Conservation (phyloP, 2,113 vertebrate species). For the Malurus melanocephalus region DNA sequence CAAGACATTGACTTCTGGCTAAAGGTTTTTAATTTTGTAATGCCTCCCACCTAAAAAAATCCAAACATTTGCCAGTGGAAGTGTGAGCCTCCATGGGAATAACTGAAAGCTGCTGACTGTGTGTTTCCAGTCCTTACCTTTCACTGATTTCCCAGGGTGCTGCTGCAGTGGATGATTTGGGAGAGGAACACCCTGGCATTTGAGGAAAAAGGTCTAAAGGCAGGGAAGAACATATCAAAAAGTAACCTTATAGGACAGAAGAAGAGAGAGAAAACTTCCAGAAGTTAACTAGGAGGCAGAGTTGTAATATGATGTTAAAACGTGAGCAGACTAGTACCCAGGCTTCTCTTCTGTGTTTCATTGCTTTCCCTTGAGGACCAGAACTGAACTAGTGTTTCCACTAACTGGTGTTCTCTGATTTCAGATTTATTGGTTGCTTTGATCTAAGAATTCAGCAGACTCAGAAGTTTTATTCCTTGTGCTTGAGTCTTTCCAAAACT, state of each 20-base stretch:
- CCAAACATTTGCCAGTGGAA: not conserved
- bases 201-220: not conserved
- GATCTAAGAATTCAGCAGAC: slow-evolving; percentile 4
- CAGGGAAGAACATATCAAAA: not conserved
- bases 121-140: not conserved
- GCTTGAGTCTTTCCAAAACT: not conserved
- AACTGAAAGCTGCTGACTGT: not conserved
- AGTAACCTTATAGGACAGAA: not conserved
- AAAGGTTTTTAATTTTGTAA: not conserved
- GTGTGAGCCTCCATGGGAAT: not conserved
- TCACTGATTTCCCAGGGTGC: not conserved
- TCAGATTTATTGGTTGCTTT: slow-evolving; percentile 41
- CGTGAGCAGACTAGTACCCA: not conserved
- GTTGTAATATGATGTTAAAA: not conserved
- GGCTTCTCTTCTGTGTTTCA: not conserved
- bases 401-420: not conserved
- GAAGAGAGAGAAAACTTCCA: not conserved
- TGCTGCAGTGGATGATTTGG: not conserved
- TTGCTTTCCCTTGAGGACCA: not conserved
- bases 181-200: not conserved
- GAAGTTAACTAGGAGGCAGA: not conserved
- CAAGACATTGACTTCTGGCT: not conserved
- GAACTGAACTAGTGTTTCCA: not conserved
- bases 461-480: slow-evolving; percentile 18
- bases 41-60: not conserved